phyloP scores from a whole-genome alignment of 2,888 invertebrate species.

The Heterodera filipjevi region DNA sequence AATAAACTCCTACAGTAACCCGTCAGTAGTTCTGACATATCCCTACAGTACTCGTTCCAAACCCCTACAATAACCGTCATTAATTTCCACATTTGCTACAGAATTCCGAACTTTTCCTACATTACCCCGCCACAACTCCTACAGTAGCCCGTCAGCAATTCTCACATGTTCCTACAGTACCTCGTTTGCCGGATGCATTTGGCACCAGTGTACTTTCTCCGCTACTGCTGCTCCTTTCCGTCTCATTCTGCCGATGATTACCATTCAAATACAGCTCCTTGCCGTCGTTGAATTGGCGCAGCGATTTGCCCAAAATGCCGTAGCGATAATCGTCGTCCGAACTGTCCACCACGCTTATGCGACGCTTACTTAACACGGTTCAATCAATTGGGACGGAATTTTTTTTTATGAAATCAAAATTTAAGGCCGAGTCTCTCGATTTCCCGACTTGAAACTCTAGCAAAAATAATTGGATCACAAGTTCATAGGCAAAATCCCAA shows the following conservation, averaged over 20 bases:
- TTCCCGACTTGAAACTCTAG: too few species aligned
- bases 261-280: constrained; percentile 19
- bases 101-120: too few species aligned
- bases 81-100: too few species aligned
- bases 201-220: neutral
- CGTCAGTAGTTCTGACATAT: too few species aligned
- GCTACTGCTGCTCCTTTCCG: neutral
- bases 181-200: neutral
- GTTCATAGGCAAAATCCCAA: too few species aligned
- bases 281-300: constrained; percentile 21
- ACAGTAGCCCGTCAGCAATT: too few species aligned
- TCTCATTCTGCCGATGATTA: neutral
- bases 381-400: neutral
- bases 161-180: neutral
- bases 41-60: too few species aligned
- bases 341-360: constrained; percentile 33
- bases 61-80: too few species aligned
- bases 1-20: too few species aligned
- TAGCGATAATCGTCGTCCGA: constrained; percentile 47
- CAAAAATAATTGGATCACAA: too few species aligned
- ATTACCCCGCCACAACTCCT: too few species aligned
- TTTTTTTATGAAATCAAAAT: neutral
- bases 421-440: too few species aligned
- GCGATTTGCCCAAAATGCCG: constrained; percentile 53
- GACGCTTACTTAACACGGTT: neutral